Conservation (phyloP, 2,113 vertebrate genomes). For the Corvus hawaiiensis region DNA sequence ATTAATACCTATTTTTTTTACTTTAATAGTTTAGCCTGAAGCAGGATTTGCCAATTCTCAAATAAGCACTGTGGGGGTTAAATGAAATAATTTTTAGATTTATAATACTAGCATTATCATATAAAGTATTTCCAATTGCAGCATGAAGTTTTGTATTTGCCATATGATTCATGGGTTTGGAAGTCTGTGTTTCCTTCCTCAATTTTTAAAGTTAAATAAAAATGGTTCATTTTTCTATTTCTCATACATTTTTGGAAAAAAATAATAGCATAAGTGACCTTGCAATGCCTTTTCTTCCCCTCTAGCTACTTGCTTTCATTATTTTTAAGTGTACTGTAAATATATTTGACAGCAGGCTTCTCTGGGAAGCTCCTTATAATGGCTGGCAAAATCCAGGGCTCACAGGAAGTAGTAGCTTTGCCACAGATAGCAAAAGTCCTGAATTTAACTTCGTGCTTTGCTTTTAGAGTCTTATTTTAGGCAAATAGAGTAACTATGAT, state of each 20-base stretch:
- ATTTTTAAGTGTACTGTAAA: neutral
- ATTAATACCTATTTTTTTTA: neutral
- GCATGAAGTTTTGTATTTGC: neutral
- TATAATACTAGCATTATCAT: neutral
- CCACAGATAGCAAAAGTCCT: neutral
- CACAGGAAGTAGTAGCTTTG: neutral
- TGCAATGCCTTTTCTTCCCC: neutral
- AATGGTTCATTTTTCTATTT: neutral
- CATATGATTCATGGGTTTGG: neutral
- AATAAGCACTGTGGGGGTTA: neutral
- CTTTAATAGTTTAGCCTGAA: neutral
- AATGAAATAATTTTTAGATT: neutral
- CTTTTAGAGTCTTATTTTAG: neutral
- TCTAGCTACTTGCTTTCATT: neutral
- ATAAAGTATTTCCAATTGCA: neutral
- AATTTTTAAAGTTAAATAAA: neutral
- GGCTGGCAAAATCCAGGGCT: neutral
- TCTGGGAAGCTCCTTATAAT: neutral
- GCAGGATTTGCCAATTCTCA: neutral
- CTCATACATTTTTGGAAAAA: neutral
- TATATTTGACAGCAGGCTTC: neutral
- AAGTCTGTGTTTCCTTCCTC: neutral
- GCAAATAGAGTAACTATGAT: neutral
- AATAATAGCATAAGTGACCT: neutral
- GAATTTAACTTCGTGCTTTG: neutral